These are phyloP conservation scores for Tyria jacobaeae DNA, from an alignment of 2,888 invertebrate species.

Conservation along the genomic window DNA sequence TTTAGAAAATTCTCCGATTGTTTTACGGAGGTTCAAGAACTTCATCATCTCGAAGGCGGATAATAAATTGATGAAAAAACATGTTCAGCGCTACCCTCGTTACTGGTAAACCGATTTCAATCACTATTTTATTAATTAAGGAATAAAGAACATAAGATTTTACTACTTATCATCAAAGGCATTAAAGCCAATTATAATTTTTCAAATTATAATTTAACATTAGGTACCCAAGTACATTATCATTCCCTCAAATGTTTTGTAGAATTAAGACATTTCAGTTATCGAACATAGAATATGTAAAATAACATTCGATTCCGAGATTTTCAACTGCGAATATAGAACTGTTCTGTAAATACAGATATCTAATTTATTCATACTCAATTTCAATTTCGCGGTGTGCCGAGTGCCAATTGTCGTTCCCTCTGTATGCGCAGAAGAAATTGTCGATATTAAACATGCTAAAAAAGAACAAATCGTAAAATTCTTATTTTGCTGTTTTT, in stretches of 20 bases:
- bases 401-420: slow-evolving; percentile 25
- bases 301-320: slow-evolving; percentile 23
- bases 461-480: slow-evolving; percentile 14
- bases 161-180: too few relatives aligned
- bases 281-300: slow-evolving; percentile 9
- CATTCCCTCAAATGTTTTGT: neutral
- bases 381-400: slow-evolving; percentile 43
- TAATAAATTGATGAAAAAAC: too few relatives aligned
- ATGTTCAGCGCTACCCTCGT: too few relatives aligned
- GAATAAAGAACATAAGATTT: too few relatives aligned
- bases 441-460: slow-evolving; percentile 27
- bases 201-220: too few relatives aligned
- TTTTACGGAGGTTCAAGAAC: too few relatives aligned
- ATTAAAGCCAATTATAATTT: too few relatives aligned
- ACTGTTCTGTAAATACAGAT: slow-evolving; percentile 38
- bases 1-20: too few relatives aligned
- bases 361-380: slow-evolving; percentile 46
- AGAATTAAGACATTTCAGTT: neutral
- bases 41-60: too few relatives aligned
- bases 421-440: slow-evolving; percentile 33
- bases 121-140: too few relatives aligned
- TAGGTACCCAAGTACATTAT: neutral
- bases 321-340: slow-evolving; percentile 21
- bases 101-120: too few relatives aligned
- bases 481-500: slow-evolving; percentile 13